Base-by-base conservation (phyloP, 2,797 vertebrate genomes). In the Silurus lanzhouensis region DNA sequence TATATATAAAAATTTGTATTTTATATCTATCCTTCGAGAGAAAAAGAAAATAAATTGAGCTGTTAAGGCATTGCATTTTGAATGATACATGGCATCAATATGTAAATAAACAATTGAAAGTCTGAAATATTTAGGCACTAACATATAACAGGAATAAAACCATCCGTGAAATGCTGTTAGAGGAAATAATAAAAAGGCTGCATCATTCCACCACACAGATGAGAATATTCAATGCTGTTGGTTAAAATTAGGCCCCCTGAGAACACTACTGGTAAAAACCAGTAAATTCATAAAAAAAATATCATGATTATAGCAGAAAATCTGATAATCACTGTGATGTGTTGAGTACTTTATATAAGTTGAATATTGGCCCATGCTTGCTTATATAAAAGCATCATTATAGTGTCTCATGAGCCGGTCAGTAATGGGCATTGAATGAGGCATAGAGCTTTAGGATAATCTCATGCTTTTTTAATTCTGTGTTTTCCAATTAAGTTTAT, bases 381-480 rank as follows among this genome's bases (percentile, higher is more conserved):
- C 66, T 72, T 74, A 76, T 66, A 58, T 19, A 71, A 66, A 27
- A 63, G 83, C 55, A 60, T 83, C 72, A 57, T 89, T 87, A 88
- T 48, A 20, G 68, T 27, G 19, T 66, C 58, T 38, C 74, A 48
- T 57, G 63, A 81, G 70, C 67, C 46, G 77, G 57, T 72, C 44
- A 81, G 67, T 85, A 85, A 64, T 72, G 17, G 58, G 19, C 46
- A 58, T 46, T 72, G 79, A 74, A 74, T 72, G 66, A 81, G 78
- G 77, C 3, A 6, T 48, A 10, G 55, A 55, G 44, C 66, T 71
- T 71, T 46, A 67, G 27, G 27, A 81, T 74, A 81, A 81, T 66
- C 46, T 71, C 83, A 25, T 81, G 57, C 67, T 20, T 81, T 44
- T 70, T 6, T 84, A 80, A 85, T 72, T 19, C 22, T 66, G 44